phyloP scores from a whole-genome alignment of 1,140 invertebrate species.

The Trichonephila clavata region DNA sequence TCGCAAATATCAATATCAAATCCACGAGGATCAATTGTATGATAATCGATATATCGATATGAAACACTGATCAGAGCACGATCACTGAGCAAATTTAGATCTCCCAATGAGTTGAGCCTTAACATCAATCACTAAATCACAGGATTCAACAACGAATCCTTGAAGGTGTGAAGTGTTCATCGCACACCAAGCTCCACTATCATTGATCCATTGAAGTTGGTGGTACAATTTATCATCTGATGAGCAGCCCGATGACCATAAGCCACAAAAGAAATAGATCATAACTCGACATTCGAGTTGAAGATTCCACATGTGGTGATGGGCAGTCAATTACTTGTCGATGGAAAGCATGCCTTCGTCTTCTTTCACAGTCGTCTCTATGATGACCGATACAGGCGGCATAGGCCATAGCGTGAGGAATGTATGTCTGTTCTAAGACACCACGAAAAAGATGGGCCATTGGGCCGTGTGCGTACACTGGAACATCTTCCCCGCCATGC shows the following conservation, averaged over 20 bases:
- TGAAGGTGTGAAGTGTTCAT: not conserved
- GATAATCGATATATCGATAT: not conserved
- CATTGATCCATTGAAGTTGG: not conserved
- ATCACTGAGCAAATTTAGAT: slow-evolving; percentile 17
- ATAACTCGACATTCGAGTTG: not conserved
- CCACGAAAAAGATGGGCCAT: slow-evolving; percentile 93
- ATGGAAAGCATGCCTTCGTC: slow-evolving; percentile 13
- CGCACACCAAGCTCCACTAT: slow-evolving; percentile 15
- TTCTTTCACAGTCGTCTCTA: slow-evolving; percentile 59
- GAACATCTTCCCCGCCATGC: slow-evolving; percentile 92
- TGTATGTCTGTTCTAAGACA: slow-evolving; percentile 94
- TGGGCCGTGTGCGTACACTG: slow-evolving; percentile 85
- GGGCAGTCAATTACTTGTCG: slow-evolving; percentile 61
- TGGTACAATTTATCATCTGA: not conserved
- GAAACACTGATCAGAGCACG: not conserved
- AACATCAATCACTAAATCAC: slow-evolving; percentile 8
- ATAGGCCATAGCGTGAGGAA: slow-evolving; percentile 90
- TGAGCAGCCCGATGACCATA: slow-evolving; percentile 7
- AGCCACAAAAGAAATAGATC: slow-evolving; percentile 1
- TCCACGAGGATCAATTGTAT: not conserved
- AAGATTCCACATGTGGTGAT: slow-evolving; percentile 51
- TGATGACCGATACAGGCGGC: slow-evolving; percentile 81
- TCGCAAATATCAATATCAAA: not conserved
- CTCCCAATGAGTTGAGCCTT: not conserved
- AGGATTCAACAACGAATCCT: not conserved